These are phyloP conservation scores for Heliconius charithonia DNA, from an alignment of 2,888 invertebrate species.

Conservation along the genomic window DNA sequence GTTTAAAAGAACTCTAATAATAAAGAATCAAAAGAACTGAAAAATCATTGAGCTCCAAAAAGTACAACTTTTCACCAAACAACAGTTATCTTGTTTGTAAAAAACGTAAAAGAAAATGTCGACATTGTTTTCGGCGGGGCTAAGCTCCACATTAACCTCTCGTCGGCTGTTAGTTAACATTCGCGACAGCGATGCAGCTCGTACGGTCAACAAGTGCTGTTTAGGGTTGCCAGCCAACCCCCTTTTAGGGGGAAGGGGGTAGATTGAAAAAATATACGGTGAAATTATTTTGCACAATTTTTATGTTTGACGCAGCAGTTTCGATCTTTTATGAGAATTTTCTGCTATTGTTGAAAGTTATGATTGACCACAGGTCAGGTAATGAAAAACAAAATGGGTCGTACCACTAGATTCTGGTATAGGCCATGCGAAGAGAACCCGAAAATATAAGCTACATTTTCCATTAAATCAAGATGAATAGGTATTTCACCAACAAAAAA, in stretches of 20 bases:
- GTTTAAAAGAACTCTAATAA: background rate
- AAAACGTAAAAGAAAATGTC: conserved; percentile 61
- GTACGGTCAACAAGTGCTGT: conserved; percentile 61
- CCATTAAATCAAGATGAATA: background rate
- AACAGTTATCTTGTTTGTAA: conserved; percentile 46
- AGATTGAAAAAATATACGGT: background rate
- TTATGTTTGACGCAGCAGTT: background rate
- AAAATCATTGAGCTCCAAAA: conserved; percentile 9
- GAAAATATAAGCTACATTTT: background rate
- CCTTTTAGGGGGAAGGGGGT: background rate
- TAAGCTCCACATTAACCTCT: conserved; percentile 78
- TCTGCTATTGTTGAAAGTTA: background rate
- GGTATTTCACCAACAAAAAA: too few species aligned
- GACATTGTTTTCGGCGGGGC: conserved; percentile 68
- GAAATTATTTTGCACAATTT: background rate
- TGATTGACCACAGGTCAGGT: background rate
- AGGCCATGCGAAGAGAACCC: background rate
- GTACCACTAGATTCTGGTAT: too few species aligned
- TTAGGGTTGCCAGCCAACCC: conserved; percentile 52
- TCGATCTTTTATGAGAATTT: background rate
- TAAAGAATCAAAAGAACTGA: background rate
- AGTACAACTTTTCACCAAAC: conserved; percentile 1
- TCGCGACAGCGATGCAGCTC: conserved; percentile 53
- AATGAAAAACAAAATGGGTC: too few species aligned
- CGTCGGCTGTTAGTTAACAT: conserved; percentile 72